Evolutionary conservation across 1,140 invertebrate species (phyloP).

Genomic region (Hylaeus volcanicus): DNA sequence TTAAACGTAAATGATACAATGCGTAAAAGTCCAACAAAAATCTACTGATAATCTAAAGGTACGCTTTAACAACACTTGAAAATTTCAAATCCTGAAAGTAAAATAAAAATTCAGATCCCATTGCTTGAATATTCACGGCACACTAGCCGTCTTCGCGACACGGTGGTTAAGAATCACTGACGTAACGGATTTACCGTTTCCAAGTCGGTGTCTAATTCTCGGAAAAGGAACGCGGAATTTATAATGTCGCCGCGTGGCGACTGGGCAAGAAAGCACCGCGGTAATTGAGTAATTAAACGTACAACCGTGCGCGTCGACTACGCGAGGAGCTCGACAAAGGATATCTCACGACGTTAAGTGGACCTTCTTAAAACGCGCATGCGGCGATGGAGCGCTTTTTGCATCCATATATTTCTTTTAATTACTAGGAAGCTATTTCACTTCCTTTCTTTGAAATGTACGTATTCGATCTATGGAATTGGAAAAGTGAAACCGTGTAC

Average conservation of each 20-base stretch:
- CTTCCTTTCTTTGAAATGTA: too few relatives aligned
- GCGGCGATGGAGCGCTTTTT: not conserved
- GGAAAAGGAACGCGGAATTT: slow-evolving; percentile 31
- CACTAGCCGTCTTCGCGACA: slow-evolving; percentile 37
- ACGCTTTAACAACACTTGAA: too few relatives aligned
- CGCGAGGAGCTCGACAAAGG: not conserved
- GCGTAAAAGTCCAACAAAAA: too few relatives aligned
- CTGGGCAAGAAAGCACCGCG: slow-evolving; percentile 21
- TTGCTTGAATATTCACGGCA: too few relatives aligned
- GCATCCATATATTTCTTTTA: not conserved
- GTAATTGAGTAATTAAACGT: slow-evolving; percentile 60
- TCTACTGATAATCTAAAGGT: too few relatives aligned
- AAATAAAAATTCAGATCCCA: too few relatives aligned
- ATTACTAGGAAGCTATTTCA: too few relatives aligned
- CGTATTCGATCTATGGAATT: too few relatives aligned
- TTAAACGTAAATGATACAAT: too few relatives aligned
- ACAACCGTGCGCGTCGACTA: not conserved
- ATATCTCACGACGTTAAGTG: not conserved
- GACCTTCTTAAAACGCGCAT: not conserved
- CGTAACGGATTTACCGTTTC: slow-evolving; percentile 50
- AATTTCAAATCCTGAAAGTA: too few relatives aligned
- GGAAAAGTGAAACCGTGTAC: too few relatives aligned
- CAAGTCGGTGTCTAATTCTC: slow-evolving; percentile 39
- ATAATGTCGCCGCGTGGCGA: slow-evolving; percentile 27
- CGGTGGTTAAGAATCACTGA: not conserved